These are phyloP conservation scores for Trachelus tabidus DNA, from an alignment of 2,888 invertebrate genomes.

Conservation along the genomic window DNA sequence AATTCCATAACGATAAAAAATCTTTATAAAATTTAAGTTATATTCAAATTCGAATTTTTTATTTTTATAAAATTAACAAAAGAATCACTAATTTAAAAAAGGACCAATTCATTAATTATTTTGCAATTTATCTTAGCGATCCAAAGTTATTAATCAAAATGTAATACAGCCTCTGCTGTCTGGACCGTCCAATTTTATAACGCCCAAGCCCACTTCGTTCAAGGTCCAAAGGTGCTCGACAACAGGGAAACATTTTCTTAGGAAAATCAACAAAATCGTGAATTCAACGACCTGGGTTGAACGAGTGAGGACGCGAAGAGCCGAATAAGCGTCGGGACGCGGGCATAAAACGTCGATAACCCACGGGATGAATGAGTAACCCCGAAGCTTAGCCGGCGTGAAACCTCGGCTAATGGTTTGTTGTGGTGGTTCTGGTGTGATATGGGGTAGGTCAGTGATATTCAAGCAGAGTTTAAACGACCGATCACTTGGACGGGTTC, in stretches of 20 bases:
- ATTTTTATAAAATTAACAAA: no score
- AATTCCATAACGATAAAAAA: not conserved
- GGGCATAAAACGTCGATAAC: conserved; percentile 45
- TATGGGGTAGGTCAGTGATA: conserved; percentile 48
- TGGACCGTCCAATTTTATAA: not conserved
- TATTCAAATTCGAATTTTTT: no score
- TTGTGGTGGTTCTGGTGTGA: conserved; percentile 33
- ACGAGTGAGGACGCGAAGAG: not conserved
- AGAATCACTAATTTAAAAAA: not conserved
- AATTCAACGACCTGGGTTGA: not conserved
- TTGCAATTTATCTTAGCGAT: no score
- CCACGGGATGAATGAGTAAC: conserved; percentile 37
- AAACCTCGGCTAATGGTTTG: conserved; percentile 43
- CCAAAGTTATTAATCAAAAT: not conserved
- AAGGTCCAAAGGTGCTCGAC: not conserved
- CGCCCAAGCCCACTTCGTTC: not conserved
- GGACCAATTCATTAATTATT: not conserved
- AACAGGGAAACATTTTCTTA: not conserved
- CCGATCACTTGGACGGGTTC: conserved; percentile 41
- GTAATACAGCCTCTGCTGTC: not conserved
- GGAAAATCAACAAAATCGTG: not conserved
- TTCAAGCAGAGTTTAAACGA: conserved; percentile 47
- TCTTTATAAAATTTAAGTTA: no score
- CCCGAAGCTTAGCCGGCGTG: conserved; percentile 16
- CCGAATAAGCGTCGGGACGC: not conserved